Evolutionary conservation across 2,113 vertebrate genomes (phyloP), one percentile per base, ranked within the genome.

Genomic region (Hucho hucho): DNA sequence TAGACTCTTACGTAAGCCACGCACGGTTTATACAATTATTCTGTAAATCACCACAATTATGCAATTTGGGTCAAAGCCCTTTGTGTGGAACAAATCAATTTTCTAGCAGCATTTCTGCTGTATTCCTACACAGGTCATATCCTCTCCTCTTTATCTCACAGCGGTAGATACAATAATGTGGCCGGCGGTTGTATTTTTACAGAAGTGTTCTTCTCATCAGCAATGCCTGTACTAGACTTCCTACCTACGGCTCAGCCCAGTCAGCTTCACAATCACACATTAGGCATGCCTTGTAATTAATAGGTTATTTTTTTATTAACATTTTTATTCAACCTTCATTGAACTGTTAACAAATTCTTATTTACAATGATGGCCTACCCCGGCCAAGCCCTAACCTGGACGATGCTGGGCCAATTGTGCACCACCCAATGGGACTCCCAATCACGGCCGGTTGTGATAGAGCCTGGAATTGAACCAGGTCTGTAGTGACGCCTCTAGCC

Each of bases 261-360:
- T 18, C 53, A 20, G 53, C 20, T n/a, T 61, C 59, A 63, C 59
- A 25, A 63, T 64, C 63, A 28, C n/a, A 64, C 47, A 72, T 83
- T 69, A 76, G 72, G 22, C 49, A 64, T 70, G 12, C 67, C 56
- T 12, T 64, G 49, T 75, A 81, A 83, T 77, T 72, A 81, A 56
- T 74, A 29, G 58, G 37, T 26, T 61, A 76, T 66, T 28, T 28
- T 28, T 28, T 28, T 28, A 28, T 28, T 28, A 28, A 3, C 3
- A 4, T 3, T 28, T 3, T 28, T 28, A 28, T 28, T 28, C 4
- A 28, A 32, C 32, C 32, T 32, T 32, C 6, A 6, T 32, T 32
- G 6, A 32, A 32, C 5, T 32, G 32, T 32, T 32, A 32, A 32
- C 32, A 6, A 32, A 32, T 32, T 32, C 6, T 32, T 32, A 32